phyloP scores from a whole-genome alignment of 2,113 vertebrate species.

The Apteryx mantelli region DNA sequence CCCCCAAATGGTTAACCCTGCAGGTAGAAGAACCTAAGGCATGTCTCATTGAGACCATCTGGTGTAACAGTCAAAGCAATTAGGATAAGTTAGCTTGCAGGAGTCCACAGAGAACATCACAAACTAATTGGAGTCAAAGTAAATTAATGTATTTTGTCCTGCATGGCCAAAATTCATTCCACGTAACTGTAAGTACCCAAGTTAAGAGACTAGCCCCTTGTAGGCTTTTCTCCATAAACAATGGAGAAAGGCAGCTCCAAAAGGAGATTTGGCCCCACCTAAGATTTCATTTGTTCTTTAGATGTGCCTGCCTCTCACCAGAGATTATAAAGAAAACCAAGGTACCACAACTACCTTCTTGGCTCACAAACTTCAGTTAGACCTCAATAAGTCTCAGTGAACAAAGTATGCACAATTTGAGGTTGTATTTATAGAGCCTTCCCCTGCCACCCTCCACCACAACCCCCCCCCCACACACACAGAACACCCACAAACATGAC shows the following conservation, averaged over 20 bases:
- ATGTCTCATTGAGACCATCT: constrained; percentile 22
- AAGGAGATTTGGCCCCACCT: background rate
- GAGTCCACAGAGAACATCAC: constrained; percentile 6
- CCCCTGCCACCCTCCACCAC: background rate
- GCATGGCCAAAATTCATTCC: constrained; percentile 23
- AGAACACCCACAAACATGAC: background rate
- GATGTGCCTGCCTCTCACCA: background rate
- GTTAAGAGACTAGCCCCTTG: background rate
- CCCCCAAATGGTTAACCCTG: background rate
- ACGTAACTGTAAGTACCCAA: background rate
- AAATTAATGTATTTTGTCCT: constrained; percentile 45
- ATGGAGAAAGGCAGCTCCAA: background rate
- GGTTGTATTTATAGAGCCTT: background rate
- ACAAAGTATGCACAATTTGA: background rate
- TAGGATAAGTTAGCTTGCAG: constrained; percentile 32
- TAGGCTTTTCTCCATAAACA: background rate
- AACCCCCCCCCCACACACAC: no score
- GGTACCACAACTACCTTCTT: background rate
- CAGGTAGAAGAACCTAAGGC: constrained; percentile 22
- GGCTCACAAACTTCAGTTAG: background rate
- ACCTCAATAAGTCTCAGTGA: background rate
- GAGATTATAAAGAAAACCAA: background rate
- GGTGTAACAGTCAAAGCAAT: constrained; percentile 27
- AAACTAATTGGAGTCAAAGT: constrained; percentile 24
- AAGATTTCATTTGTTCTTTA: background rate